Percentiles rank a stretch among this genome's conserved stretches.
Conservation (phyloP, 2,888 invertebrate species). For the Tetragonisca angustula region DNA sequence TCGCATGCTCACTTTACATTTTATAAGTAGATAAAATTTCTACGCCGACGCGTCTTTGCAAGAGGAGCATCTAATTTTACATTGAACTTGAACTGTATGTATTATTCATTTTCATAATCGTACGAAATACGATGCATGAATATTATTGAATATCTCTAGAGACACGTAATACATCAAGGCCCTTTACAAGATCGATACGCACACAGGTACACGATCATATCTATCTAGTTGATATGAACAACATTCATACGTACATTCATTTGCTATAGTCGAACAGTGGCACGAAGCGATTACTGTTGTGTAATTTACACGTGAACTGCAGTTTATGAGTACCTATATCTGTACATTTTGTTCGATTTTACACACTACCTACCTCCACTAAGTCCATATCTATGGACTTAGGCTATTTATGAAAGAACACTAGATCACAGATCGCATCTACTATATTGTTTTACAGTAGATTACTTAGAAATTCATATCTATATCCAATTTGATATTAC, state of each 20-base stretch:
- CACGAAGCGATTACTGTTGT: conserved; percentile 20
- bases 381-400: conserved; percentile 44
- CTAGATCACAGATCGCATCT: conserved; percentile 46
- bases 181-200: conserved; percentile 60
- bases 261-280: not conserved
- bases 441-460: conserved; percentile 32
- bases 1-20: not conserved
- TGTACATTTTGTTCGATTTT: conserved; percentile 38
- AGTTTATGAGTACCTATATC: not conserved
- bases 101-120: conserved; percentile 36
- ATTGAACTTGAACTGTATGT: conserved; percentile 47
- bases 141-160: conserved; percentile 36
- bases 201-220: conserved; percentile 10
- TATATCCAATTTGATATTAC: conserved; percentile 3
- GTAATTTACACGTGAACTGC: conserved; percentile 38
- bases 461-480: not conserved
- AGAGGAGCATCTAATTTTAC: conserved; percentile 7
- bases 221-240: conserved; percentile 40
- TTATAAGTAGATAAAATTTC: not conserved
- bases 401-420: conserved; percentile 19
- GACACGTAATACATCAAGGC: conserved; percentile 63
- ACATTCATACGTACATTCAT: conserved; percentile 31
- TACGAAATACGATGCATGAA: conserved; percentile 23
- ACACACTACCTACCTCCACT: conserved; percentile 63
- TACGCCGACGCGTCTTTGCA: not conserved